Conservation (phyloP, 2,113 vertebrate species). For the Trachemys scripta region DNA sequence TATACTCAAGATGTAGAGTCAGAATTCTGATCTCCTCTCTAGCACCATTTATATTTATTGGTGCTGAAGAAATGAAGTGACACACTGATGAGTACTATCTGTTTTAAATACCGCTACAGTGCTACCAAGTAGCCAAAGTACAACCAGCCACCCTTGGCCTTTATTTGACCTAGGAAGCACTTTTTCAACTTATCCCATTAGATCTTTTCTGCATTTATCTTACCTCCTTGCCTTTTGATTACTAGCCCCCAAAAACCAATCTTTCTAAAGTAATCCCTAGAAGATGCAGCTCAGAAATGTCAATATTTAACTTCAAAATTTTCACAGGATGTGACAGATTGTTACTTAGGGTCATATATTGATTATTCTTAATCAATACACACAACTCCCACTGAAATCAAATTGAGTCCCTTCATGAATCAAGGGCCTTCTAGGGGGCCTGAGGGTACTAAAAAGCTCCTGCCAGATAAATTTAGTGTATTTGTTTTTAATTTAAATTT, state of each 20-base stretch:
- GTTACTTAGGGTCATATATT: not conserved
- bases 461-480: not conserved
- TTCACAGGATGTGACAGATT: constrained; percentile 33
- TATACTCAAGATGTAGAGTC: fast-evolving
- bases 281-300: constrained; percentile 9
- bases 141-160: not conserved
- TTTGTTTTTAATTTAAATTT: not conserved
- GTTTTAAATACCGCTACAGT: not conserved
- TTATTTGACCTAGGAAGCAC: not conserved
- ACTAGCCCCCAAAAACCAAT: not conserved
- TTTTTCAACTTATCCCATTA: not conserved
- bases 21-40: fast-evolving
- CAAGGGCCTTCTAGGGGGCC: not conserved
- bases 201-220: not conserved
- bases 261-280: not conserved
- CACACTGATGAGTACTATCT: not conserved
- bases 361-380: constrained; percentile 35
- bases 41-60: not conserved
- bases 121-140: not conserved
- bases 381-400: not conserved
- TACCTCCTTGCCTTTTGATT: constrained; percentile 8
- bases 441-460: not conserved
- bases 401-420: constrained; percentile 3
- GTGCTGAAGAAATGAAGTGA: not conserved
- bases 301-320: not conserved